Conservation (phyloP, 1,140 invertebrate species). For the Rhynchophorus ferrugineus region DNA sequence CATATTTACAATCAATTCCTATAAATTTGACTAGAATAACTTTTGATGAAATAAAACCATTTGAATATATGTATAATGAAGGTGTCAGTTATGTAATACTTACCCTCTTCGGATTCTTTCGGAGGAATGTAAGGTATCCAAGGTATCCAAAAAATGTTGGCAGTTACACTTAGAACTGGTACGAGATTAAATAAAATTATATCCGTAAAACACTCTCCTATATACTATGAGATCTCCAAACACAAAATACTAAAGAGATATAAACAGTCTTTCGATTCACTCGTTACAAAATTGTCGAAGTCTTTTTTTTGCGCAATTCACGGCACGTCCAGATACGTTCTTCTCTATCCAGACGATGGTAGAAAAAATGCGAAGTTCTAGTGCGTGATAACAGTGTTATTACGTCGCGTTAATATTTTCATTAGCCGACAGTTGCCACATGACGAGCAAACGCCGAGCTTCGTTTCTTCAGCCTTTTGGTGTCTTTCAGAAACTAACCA, state of each 20-base stretch:
- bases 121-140: slow-evolving; percentile 31
- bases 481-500: slow-evolving; percentile 38
- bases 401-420: slow-evolving; percentile 1
- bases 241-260: neutral
- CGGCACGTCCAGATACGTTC: too few relatives aligned
- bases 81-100: too few relatives aligned
- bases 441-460: slow-evolving; percentile 15
- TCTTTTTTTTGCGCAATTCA: neutral
- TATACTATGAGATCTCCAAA: neutral
- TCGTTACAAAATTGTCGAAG: neutral
- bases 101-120: slow-evolving; percentile 29
- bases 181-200: slow-evolving; percentile 20
- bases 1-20: too few relatives aligned
- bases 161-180: slow-evolving; percentile 23
- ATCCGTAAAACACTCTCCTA: neutral
- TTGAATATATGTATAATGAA: too few relatives aligned
- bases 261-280: neutral
- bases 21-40: too few relatives aligned
- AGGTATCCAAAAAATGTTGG: slow-evolving; percentile 35
- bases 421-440: neutral
- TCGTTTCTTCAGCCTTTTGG: slow-evolving; percentile 24
- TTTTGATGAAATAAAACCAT: too few relatives aligned
- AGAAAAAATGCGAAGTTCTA: too few relatives aligned
- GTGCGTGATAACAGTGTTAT: too few relatives aligned
- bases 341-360: too few relatives aligned